A percentile compares a stretch with the other conserved stretches of the same genome.
These are phyloP conservation scores for Poecile atricapillus DNA, from an alignment of 2,113 vertebrate species.

Conservation along the genomic window DNA sequence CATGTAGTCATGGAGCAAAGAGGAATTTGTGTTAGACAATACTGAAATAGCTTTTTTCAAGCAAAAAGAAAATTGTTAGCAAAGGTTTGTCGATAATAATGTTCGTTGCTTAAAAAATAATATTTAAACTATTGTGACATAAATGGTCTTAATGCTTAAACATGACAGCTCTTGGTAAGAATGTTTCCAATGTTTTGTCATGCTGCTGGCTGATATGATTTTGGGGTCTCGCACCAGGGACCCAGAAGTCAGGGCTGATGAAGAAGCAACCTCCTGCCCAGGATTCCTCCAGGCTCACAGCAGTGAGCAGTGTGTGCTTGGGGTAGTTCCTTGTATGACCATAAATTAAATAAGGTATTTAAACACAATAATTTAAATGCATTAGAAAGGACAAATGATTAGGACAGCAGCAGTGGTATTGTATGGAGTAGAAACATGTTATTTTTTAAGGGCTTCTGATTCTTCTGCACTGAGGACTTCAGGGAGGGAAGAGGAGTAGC, in stretches of 20 bases:
- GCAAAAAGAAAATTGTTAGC: background rate
- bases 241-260: background rate
- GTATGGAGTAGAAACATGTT: background rate
- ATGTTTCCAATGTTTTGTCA: fast-evolving
- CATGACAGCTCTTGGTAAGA: background rate
- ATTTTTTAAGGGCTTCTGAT: background rate
- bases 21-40: background rate
- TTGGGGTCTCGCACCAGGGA: background rate
- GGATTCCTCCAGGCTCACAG: background rate
- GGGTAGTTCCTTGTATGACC: background rate
- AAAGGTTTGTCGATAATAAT: background rate
- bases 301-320: fast-evolving
- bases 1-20: background rate
- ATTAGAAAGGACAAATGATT: background rate
- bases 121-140: background rate
- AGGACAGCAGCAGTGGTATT: background rate
- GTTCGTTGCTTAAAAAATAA: background rate
- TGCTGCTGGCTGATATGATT: background rate
- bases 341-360: background rate
- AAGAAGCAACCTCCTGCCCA: background rate
- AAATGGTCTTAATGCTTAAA: background rate
- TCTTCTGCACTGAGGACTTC: background rate
- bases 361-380: background rate
- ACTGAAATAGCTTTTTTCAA: background rate
- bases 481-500: background rate